phyloP scores from a whole-genome alignment of 2,113 vertebrate species.

The Micromys minutus region DNA sequence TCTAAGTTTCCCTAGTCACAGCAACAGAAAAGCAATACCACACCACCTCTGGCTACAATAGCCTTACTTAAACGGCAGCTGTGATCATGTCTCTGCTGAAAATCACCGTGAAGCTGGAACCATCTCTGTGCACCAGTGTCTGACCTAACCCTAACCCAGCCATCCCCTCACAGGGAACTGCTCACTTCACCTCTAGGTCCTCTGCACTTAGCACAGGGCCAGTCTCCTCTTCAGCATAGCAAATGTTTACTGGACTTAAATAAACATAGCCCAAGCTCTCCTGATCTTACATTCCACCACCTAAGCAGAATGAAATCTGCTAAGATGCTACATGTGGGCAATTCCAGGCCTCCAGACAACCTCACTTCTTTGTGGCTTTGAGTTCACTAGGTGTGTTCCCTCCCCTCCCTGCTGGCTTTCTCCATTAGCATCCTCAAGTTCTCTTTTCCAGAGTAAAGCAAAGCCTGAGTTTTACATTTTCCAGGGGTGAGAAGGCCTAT shows the following conservation, averaged over 20 bases:
- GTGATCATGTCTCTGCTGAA: background rate
- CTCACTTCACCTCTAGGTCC: background rate
- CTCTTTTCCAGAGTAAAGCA: background rate
- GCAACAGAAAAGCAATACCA: background rate
- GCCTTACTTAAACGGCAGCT: background rate
- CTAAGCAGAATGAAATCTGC: background rate
- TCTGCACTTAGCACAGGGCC: background rate
- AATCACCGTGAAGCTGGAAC: background rate
- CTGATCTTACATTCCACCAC: background rate
- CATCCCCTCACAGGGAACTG: background rate
- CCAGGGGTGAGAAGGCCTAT: background rate
- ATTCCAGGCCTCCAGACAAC: background rate
- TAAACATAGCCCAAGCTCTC: slow-evolving; percentile 8
- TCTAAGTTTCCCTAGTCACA: background rate
- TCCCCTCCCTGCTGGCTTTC: background rate
- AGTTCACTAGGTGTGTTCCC: too few species aligned
- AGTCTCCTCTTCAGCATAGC: background rate
- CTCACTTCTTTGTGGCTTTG: background rate
- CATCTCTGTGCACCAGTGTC: background rate
- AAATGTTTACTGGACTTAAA: slow-evolving; percentile 37
- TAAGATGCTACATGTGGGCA: background rate
- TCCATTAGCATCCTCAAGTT: background rate
- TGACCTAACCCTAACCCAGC: background rate
- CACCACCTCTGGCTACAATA: background rate
- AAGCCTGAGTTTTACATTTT: background rate